Conservation (phyloP, 2,113 vertebrate genomes). For the Cyanoliseus patagonus region DNA sequence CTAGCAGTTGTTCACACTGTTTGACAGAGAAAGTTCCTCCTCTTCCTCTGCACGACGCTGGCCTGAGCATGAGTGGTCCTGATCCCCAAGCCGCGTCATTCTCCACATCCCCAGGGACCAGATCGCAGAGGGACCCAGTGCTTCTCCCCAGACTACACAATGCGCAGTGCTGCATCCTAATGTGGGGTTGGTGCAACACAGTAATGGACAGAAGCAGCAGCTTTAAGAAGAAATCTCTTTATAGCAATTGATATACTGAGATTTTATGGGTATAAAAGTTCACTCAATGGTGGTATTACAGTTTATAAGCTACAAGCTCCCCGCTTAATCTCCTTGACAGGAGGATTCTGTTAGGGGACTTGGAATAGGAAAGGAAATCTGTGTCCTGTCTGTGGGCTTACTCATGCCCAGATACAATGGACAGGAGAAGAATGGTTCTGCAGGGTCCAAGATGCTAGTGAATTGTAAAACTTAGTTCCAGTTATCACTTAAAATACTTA, state of each 20-base stretch:
- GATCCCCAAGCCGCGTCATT: fast-evolving
- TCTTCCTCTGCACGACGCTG: not conserved
- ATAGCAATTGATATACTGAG: not conserved
- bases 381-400: not conserved
- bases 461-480: not conserved
- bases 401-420: not conserved
- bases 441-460: not conserved
- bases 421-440: not conserved
- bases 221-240: not conserved
- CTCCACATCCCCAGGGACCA: not conserved
- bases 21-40: not conserved
- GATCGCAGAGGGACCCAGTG: not conserved
- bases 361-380: not conserved
- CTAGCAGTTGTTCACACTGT: fast-evolving
- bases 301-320: not conserved
- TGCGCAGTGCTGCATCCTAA: fast-evolving
- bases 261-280: not conserved
- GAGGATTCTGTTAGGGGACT: fast-evolving
- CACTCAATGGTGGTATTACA: not conserved
- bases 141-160: not conserved
- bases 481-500: not conserved
- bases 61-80: not conserved
- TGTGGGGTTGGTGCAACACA: fast-evolving
- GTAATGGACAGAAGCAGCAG: fast-evolving
- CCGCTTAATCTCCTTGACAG: not conserved